phyloP scores from a whole-genome alignment of 1,140 invertebrate species.

The Drosophila tsacasi region DNA sequence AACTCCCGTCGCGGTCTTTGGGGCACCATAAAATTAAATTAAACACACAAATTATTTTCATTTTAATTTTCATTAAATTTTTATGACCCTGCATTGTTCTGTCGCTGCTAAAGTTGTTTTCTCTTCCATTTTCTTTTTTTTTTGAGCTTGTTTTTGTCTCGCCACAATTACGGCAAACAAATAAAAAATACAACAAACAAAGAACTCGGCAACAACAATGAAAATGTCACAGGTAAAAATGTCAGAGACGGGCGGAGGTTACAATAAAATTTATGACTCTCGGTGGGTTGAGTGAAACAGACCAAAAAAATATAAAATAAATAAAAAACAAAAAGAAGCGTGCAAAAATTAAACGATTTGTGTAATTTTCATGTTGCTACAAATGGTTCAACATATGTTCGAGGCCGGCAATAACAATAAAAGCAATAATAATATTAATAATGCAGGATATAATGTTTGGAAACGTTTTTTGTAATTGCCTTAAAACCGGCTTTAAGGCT shows the following conservation, averaged over 20 bases:
- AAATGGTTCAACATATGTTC: slow-evolving; percentile 77
- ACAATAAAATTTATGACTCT: slow-evolving; percentile 72
- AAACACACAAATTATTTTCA: slow-evolving; percentile 82
- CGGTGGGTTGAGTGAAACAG: slow-evolving; percentile 37
- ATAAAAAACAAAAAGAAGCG: slow-evolving; percentile 26
- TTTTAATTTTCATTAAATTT: slow-evolving; percentile 84
- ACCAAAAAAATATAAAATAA: slow-evolving; percentile 9
- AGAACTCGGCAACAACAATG: slow-evolving; percentile 52
- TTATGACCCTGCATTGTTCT: slow-evolving; percentile 65
- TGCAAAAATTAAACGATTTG: slow-evolving; percentile 81
- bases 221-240: slow-evolving; percentile 81
- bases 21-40: slow-evolving; percentile 81
- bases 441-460: slow-evolving; percentile 48
- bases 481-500: slow-evolving; percentile 67
- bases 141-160: slow-evolving; percentile 58
- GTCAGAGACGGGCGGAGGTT: slow-evolving; percentile 41
- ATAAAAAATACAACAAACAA: slow-evolving; percentile 55
- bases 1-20: slow-evolving; percentile 50
- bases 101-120: slow-evolving; percentile 36
- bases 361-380: slow-evolving; percentile 81
- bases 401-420: slow-evolving; percentile 44
- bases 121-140: slow-evolving; percentile 33
- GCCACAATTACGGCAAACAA: slow-evolving; percentile 77
- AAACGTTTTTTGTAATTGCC: slow-evolving; percentile 44
- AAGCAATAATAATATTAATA: slow-evolving; percentile 68